Evolutionary conservation across 2,797 vertebrate genomes (phyloP).

Genomic region (Pipistrellus pygmaeus): DNA sequence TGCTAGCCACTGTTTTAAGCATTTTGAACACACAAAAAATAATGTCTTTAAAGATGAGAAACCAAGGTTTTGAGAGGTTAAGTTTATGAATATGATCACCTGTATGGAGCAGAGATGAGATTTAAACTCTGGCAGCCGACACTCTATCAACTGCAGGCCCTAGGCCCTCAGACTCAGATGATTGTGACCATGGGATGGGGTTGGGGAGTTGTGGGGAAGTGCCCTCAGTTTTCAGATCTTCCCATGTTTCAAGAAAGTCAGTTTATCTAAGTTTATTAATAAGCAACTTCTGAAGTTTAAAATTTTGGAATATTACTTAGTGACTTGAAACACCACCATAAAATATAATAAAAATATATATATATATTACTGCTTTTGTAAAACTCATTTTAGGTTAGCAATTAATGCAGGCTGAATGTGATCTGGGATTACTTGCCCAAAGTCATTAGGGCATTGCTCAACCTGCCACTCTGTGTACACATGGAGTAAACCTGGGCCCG

Average conservation of each 20-base stretch:
- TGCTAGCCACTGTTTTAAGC: neutral
- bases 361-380: neutral
- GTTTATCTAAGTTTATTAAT: neutral
- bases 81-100: neutral
- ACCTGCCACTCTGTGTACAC: neutral
- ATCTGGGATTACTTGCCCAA: neutral
- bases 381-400: neutral
- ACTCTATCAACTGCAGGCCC: neutral
- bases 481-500: neutral
- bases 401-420: neutral
- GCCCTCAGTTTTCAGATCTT: neutral
- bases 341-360: too few species aligned
- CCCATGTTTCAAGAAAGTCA: neutral
- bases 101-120: neutral
- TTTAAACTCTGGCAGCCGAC: conserved; percentile 3
- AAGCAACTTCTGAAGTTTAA: conserved; percentile 16
- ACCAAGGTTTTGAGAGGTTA: conserved; percentile 9
- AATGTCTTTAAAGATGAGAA: conserved; percentile 35
- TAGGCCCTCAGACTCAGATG: neutral
- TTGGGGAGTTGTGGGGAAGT: neutral
- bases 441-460: conserved; percentile 21
- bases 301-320: neutral
- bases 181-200: neutral
- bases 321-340: too few species aligned
- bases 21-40: conserved; percentile 41